Base-by-base conservation (phyloP, 1,140 invertebrate genomes). In the Penaeus chinensis region DNA sequence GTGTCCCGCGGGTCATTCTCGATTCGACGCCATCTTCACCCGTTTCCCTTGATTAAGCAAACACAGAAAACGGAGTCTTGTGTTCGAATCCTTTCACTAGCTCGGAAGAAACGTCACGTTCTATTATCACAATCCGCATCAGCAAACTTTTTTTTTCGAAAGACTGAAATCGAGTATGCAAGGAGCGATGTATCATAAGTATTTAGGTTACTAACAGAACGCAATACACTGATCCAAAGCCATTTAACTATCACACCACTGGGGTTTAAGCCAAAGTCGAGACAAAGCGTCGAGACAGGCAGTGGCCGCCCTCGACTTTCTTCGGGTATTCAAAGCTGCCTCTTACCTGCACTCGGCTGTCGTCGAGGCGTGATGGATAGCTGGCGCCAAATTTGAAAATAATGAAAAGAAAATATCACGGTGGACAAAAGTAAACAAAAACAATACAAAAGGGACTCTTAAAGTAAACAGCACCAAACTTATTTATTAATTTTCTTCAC, bases 31-130 rank as follows among this genome's bases (percentile, higher is more conserved):
- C 66, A 84, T 84, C 42, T 84, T 84, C 69, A 84, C 66, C 69
- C 37, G 82, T 84, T 84, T 84, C 82, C 82, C 82, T 76, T 84
- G 69, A 84, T 84, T 84, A 84, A 84, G 82, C 82, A 74, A 84
- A 84, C 82, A 84, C 69, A 84, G 82, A 84, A 76, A 84, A 84
- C 82, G 82, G 82, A 82, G 82, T 47, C 47, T 76, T 18, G 24
- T 54, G 66, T 71, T 76, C 82, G 69, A 60, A 74, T 84, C 69
- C 24, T 24, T 74, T 74, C 37, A 32, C 69, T n/a, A 74, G 13
- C 69, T 37, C 37, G 69, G 22, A 5, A n/a, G 37, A 19, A 32
- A 32, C 69, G 22, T 32, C 37, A 11, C 24, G 69, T 5, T 27
- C 11, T 32, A 24, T 24, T 27, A 32, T 32, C 24, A 74, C n/a